Percentiles rank a stretch among this genome's conserved stretches.
Conservation (phyloP, 2,888 invertebrate genomes). For the Rhagophthalmus giganteus region DNA sequence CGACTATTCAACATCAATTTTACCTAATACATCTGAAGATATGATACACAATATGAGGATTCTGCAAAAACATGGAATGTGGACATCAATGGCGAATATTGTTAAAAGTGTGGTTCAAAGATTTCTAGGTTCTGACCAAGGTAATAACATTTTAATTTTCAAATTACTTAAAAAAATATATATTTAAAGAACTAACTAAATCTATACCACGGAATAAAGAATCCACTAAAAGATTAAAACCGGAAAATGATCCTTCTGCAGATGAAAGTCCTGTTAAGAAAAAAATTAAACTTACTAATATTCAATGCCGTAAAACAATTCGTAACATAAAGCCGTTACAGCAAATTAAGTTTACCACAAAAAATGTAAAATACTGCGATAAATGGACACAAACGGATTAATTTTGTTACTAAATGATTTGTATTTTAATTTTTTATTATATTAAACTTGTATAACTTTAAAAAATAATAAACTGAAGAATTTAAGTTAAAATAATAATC, state of each 20-base stretch:
- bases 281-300: conserved; percentile 45
- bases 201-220: too few species aligned
- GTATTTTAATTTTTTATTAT: conserved; percentile 5
- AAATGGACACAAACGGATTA: conserved; percentile 46
- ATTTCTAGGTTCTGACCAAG: conserved; percentile 18
- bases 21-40: too few species aligned
- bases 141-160: conserved; percentile 1
- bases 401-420: not conserved
- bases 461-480: not conserved
- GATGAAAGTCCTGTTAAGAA: conserved; percentile 23
- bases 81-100: conserved; percentile 42
- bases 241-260: conserved; percentile 8
- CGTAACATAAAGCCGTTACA: conserved; percentile 33
- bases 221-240: conserved; percentile 7
- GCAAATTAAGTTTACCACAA: conserved; percentile 16
- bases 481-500: not conserved
- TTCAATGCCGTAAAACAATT: conserved; percentile 46
- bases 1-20: too few species aligned
- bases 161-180: not conserved
- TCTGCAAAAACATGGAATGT: conserved; percentile 24
- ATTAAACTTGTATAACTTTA: not conserved
- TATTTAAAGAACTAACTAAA: too few species aligned
- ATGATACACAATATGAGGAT: conserved; percentile 4
- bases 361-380: conserved; percentile 33
- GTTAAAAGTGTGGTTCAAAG: conserved; percentile 38